Base-by-base conservation (phyloP, 2,888 invertebrate species). In the Copidosoma aretas region DNA sequence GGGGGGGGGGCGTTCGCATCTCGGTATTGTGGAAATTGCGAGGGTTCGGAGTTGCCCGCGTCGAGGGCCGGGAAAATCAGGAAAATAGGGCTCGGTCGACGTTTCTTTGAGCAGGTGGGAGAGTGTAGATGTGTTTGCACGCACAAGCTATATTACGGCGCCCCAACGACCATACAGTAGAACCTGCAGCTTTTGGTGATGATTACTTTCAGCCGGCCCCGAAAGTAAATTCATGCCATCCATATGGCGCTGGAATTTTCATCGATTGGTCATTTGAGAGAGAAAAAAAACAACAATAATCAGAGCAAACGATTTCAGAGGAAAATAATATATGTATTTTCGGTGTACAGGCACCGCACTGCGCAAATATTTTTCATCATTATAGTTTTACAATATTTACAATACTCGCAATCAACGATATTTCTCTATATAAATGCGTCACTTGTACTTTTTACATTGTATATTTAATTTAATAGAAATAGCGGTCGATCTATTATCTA, bases 311-410 rank as follows among this genome's bases (percentile, higher is more conserved):
- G 43, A 62, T 51, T 46, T 81, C 80, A 80, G 77, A 81, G 78
- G 81, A 81, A 81, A 81, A 81, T 81, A 81, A 80, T 77, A 76
- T 32, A 32, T 80, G 79, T 81, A 81, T 81, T 80, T 78, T 80
- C 78, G 73, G 73, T 62, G 71, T 78, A 63, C 74, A 76, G 74
- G 76, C 76, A 75, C 62, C 69, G 74, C 73, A 76, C 68, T 76
- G 75, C 73, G 71, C 75, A 74, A 68, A 70, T 72, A n/a, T 73
- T 72, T 73, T 78, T 74, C 74, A 68, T 68, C 70, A 32, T 73
- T 72, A 73, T 78, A 75, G 73, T 79, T 81, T 76, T 81, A 81
- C 81, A 81, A 79, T 81, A 81, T 81, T 76, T 81, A 81, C 81
- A 81, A 62, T 67, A 70, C 72, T 75, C 32, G 32, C 32, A 32